Conservation (phyloP, 2,113 vertebrate genomes). For the Pitta sordida region DNA sequence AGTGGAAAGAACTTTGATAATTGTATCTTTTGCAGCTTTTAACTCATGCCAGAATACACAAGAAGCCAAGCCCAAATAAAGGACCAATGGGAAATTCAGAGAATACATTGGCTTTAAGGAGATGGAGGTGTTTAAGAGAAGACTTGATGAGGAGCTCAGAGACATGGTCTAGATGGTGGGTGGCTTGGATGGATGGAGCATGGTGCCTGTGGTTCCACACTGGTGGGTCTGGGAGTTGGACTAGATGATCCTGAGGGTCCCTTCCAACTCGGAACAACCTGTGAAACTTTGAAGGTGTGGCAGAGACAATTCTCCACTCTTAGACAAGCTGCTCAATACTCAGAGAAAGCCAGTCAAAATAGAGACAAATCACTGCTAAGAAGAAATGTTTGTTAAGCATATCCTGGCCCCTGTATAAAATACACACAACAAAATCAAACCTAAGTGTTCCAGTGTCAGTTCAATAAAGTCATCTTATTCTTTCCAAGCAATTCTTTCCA, state of each 20-base stretch:
- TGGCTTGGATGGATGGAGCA: too few species aligned
- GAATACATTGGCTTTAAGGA: not conserved
- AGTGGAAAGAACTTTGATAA: not conserved
- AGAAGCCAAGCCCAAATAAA: not conserved
- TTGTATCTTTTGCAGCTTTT: not conserved
- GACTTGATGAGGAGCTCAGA: too few species aligned
- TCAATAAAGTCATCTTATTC: not conserved
- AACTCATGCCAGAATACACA: not conserved
- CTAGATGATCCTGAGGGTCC: too few species aligned
- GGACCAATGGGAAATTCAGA: not conserved
- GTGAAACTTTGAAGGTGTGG: too few species aligned
- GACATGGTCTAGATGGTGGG: too few species aligned
- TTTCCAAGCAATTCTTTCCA: not conserved
- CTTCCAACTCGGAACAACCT: too few species aligned
- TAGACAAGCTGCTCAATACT: not conserved
- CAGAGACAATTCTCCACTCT: not conserved
- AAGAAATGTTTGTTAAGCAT: not conserved
- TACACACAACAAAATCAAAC: not conserved
- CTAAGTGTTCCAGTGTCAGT: not conserved
- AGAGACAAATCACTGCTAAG: not conserved
- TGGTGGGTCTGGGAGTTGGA: too few species aligned
- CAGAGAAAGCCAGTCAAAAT: not conserved
- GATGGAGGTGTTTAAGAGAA: too few species aligned
- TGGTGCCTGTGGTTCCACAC: too few species aligned
- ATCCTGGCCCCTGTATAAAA: not conserved